Evolutionary conservation across 2,888 invertebrate species (phyloP), one percentile per base, ranked within the genome.

Genomic region (Apotomis turbidana): DNA sequence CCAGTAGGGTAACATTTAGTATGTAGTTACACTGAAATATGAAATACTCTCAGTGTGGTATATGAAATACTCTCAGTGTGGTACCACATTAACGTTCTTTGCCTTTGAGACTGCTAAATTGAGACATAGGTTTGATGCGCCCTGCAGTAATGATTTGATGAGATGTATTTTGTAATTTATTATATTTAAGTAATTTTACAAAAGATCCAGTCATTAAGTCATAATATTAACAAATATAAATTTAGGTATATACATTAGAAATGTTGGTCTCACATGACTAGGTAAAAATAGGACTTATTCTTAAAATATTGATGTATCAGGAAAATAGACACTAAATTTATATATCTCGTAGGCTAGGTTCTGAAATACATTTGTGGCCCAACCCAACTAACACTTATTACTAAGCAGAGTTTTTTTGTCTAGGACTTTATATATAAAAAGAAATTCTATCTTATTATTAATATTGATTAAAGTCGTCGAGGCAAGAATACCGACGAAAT

Each of bases 151-250:
- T 9, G 15, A 46, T 44, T 60, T 60, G 13, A 44, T 44, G 44
- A 49, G 9, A 49, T 5, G 41, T 49, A 49, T 10, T 27, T 49
- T 49, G 49, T 49, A 49, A 49, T 6, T 49, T 49, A 49, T 10
- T 49, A 49, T 49, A 15, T 15, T 59, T 36, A 49, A 46, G 51
- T 38, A 27, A 51, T 59, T 68, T 68, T 66, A 70, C 70, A 66
- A 60, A 71, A 71, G 64, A 67, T 27, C 46, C 67, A 67, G 58
- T 68, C 60, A 41, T 57, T 68, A 57, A 71, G 57, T 62, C 54
- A 66, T 36, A 6, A 15, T 15, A 15, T 15, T 15, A 41, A 66
- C n/a, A 10, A 13, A 66, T 66, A 3, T 66, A 66, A 46, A 36
- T n/a, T 62, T 57, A 64, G 38, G 59, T 70, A 59, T 54, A 46